phyloP scores from a whole-genome alignment of 2,888 invertebrate genomes.

The Noctua pronuba region DNA sequence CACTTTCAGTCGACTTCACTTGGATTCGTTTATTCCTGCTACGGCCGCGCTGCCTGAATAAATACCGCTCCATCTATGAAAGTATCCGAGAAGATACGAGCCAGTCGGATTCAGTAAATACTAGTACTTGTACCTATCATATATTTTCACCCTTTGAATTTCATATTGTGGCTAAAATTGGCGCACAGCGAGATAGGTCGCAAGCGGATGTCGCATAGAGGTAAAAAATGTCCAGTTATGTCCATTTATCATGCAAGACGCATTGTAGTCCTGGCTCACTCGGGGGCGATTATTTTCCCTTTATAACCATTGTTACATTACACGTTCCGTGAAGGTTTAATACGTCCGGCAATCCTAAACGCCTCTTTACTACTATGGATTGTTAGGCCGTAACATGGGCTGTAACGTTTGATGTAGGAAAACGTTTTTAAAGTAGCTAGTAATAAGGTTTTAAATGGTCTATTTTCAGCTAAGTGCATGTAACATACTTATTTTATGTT shows the following conservation, averaged over 20 bases:
- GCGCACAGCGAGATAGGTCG: constrained; percentile 48
- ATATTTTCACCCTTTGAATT: constrained; percentile 76
- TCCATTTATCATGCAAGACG: constrained; percentile 73
- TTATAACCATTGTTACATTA: constrained; percentile 65
- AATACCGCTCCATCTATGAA: constrained; percentile 69
- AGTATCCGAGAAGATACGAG: constrained; percentile 66
- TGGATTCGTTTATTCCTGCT: constrained; percentile 65
- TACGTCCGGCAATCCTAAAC: constrained; percentile 57
- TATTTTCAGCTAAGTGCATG: background rate
- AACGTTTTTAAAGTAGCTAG: constrained; percentile 15
- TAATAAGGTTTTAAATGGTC: constrained; percentile 4
- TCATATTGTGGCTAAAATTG: constrained; percentile 73
- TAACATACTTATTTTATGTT: background rate
- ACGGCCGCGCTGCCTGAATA: constrained; percentile 66
- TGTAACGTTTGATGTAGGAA: constrained; percentile 11
- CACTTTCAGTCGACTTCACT: constrained; percentile 65
- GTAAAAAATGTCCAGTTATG: constrained; percentile 66
- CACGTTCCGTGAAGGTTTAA: constrained; percentile 58
- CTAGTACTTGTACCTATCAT: constrained; percentile 61
- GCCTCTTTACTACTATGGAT: constrained; percentile 50
- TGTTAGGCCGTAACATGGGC: constrained; percentile 39
- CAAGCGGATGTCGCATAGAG: constrained; percentile 58
- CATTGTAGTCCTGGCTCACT: constrained; percentile 66
- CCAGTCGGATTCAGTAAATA: constrained; percentile 66
- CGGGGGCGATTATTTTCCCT: constrained; percentile 70